These are phyloP conservation scores for Hedychridium roseum DNA, from an alignment of 2,888 invertebrate species.

Conservation along the genomic window DNA sequence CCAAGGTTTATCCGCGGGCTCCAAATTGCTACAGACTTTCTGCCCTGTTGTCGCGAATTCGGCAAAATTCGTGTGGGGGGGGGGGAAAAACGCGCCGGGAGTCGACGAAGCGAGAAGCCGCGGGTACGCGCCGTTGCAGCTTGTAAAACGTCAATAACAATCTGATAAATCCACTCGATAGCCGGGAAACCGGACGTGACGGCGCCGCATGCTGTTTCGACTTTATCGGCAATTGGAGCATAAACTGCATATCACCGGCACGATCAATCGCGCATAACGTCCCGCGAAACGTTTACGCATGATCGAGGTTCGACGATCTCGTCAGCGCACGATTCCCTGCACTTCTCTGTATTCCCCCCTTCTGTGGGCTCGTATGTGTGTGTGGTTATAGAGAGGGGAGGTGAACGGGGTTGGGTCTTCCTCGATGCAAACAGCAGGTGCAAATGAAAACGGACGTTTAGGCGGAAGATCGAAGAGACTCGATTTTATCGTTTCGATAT, in stretches of 20 bases:
- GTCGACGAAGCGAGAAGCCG: not conserved
- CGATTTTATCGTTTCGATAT: too few relatives aligned
- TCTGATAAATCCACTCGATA: constrained; percentile 7
- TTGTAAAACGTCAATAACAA: constrained; percentile 4
- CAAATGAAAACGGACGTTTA: constrained; percentile 1
- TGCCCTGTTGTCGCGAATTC: too few relatives aligned
- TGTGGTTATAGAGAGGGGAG: too few relatives aligned
- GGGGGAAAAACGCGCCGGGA: too few relatives aligned
- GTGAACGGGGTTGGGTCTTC: too few relatives aligned
- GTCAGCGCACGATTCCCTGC: not conserved
- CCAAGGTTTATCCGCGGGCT: too few relatives aligned
- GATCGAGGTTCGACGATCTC: constrained; percentile 1
- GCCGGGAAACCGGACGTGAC: not conserved
- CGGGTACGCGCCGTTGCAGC: not conserved
- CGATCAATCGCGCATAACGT: constrained; percentile 6
- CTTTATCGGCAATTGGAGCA: constrained; percentile 11
- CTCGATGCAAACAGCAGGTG: not conserved
- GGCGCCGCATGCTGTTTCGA: constrained; percentile 4
- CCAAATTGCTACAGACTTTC: too few relatives aligned
- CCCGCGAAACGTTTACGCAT: constrained; percentile 7
- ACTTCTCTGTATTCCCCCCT: too few relatives aligned
- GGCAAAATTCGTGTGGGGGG: too few relatives aligned
- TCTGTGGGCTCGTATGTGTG: too few relatives aligned
- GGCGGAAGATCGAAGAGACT: too few relatives aligned
- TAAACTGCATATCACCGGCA: constrained; percentile 10